These are phyloP conservation scores for Synanthedon vespiformis DNA, from an alignment of 2,888 invertebrate genomes.

Conservation along the genomic window DNA sequence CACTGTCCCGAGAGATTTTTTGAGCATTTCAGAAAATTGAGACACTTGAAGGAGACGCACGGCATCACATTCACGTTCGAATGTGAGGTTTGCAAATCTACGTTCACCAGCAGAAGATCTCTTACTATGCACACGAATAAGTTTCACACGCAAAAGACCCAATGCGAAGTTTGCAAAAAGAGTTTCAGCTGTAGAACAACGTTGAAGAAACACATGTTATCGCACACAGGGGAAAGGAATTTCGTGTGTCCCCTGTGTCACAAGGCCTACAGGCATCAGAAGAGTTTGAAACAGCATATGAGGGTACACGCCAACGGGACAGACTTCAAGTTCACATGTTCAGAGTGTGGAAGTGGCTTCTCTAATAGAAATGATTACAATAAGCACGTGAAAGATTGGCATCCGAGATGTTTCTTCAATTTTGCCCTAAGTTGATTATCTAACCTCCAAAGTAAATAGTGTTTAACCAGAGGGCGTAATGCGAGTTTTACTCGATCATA, in stretches of 20 bases:
- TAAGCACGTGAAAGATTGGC: slow-evolving; percentile 40
- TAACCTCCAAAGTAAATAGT: background rate
- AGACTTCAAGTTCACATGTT: slow-evolving; percentile 25
- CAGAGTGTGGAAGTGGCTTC: slow-evolving; percentile 30
- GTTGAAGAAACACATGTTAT: slow-evolving; percentile 39
- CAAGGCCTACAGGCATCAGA: slow-evolving; percentile 63
- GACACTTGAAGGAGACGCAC: slow-evolving; percentile 45
- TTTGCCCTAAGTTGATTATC: slow-evolving; percentile 13
- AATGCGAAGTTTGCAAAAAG: slow-evolving; percentile 59
- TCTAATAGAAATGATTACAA: slow-evolving; percentile 29
- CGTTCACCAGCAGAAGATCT: slow-evolving; percentile 35
- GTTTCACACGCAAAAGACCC: slow-evolving; percentile 44
- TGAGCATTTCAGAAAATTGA: slow-evolving; percentile 46
- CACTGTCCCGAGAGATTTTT: slow-evolving; percentile 43
- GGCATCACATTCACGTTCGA: slow-evolving; percentile 40
- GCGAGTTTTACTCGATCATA: background rate
- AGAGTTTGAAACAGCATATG: slow-evolving; percentile 50
- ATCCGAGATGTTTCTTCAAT: slow-evolving; percentile 27
- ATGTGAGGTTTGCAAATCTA: slow-evolving; percentile 38
- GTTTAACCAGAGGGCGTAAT: background rate
- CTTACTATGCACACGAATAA: slow-evolving; percentile 47
- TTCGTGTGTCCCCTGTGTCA: slow-evolving; percentile 50
- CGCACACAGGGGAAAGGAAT: slow-evolving; percentile 39
- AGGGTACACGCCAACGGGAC: slow-evolving; percentile 25
- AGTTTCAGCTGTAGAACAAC: slow-evolving; percentile 50